phyloP scores from a whole-genome alignment of 2,797 vertebrate species.

The Schizothorax lantsangensis region DNA sequence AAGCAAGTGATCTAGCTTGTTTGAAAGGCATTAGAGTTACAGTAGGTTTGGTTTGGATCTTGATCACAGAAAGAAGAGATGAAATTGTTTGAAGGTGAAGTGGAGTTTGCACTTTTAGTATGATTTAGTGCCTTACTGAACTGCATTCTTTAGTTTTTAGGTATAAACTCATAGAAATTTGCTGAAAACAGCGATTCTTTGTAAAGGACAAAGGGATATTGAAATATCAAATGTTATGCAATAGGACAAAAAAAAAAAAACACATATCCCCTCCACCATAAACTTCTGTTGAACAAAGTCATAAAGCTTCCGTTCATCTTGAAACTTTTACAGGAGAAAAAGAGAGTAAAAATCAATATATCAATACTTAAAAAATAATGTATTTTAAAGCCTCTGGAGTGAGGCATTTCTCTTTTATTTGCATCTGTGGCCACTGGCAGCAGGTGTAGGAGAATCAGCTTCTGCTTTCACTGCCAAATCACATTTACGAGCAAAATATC shows the following conservation, averaged over 20 bases:
- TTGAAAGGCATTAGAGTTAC: background rate
- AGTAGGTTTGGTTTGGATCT: background rate
- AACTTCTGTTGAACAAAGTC: background rate
- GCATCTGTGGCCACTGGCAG: background rate
- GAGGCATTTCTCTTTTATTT: background rate
- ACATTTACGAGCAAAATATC: background rate
- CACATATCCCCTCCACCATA: background rate
- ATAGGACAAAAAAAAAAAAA: background rate
- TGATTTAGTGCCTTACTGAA: background rate
- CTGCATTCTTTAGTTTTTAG: background rate
- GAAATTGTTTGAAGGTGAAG: background rate
- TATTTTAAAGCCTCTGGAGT: constrained; percentile 5
- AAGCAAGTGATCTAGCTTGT: too few species aligned
- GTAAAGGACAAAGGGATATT: background rate
- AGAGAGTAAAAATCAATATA: background rate
- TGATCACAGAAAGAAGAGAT: background rate
- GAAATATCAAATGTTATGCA: background rate
- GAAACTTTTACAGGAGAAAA: background rate
- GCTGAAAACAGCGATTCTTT: background rate
- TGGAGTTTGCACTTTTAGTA: background rate
- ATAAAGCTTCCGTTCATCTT: constrained; percentile 22
- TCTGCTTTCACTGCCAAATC: background rate
- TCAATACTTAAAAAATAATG: constrained; percentile 17
- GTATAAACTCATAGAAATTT: too few species aligned
- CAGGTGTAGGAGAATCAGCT: background rate